phyloP scores from a whole-genome alignment of 2,113 vertebrate species.

The Xiphophorus maculatus region DNA sequence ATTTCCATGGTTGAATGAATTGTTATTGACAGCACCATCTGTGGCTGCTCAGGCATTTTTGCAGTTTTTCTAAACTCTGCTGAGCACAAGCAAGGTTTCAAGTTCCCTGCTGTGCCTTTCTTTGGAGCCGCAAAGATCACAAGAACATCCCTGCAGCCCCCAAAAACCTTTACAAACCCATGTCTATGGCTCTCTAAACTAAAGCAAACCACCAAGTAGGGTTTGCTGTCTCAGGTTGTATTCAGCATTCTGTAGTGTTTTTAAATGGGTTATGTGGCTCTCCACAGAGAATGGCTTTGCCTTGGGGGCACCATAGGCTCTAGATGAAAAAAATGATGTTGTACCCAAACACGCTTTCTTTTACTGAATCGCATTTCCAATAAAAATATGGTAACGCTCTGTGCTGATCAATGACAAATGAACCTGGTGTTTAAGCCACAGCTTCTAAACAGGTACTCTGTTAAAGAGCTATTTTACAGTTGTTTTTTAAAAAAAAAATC shows the following conservation, averaged over 20 bases:
- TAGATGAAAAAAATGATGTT: too few relatives aligned
- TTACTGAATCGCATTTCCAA: too few relatives aligned
- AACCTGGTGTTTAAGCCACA: too few relatives aligned
- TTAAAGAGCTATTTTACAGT: too few relatives aligned
- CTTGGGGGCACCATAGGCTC: too few relatives aligned
- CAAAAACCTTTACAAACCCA: constrained; percentile 19
- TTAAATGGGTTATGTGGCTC: too few relatives aligned
- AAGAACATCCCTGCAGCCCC: constrained; percentile 28
- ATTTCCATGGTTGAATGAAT: constrained; percentile 47
- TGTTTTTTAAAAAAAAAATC: too few relatives aligned
- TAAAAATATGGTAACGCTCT: too few relatives aligned
- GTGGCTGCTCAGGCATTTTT: constrained; percentile 69
- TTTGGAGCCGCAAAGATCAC: constrained; percentile 60
- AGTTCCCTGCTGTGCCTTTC: constrained; percentile 72
- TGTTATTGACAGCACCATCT: constrained; percentile 79
- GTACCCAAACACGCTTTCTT: too few relatives aligned
- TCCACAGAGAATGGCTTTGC: too few relatives aligned
- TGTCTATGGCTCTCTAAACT: constrained; percentile 9
- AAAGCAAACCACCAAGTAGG: constrained; percentile 29
- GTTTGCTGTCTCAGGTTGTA: constrained; percentile 25
- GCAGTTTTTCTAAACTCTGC: constrained; percentile 77
- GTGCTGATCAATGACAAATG: too few relatives aligned
- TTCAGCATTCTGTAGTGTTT: not conserved
- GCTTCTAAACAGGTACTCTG: too few relatives aligned
- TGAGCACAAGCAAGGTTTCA: constrained; percentile 49